Conservation (phyloP, 2,888 invertebrate genomes). For the Ischnus inquisitorius region DNA sequence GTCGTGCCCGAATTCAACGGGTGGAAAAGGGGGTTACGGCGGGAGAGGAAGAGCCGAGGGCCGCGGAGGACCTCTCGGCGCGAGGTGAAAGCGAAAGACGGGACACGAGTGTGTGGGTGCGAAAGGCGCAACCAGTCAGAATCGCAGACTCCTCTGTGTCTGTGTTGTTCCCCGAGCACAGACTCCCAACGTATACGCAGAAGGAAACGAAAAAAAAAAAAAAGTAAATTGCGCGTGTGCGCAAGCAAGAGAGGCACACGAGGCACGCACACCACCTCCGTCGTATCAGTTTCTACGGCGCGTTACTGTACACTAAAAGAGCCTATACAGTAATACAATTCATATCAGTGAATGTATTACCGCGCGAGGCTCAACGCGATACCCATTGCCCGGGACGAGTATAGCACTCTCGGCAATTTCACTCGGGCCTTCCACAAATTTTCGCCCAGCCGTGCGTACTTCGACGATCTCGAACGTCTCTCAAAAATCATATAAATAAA, state of each 20-base stretch:
- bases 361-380: conserved; percentile 61
- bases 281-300: conserved; percentile 15
- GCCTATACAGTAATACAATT: conserved; percentile 10
- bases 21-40: conserved; percentile 15
- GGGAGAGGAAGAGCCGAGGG: conserved; percentile 56
- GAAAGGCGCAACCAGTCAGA: not conserved
- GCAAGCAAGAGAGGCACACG: conserved; percentile 29
- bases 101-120: conserved; percentile 48
- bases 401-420: conserved; percentile 41
- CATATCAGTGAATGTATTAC: conserved; percentile 19
- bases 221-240: conserved; percentile 11
- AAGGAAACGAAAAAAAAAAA: not conserved
- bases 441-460: conserved; percentile 10
- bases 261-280: conserved; percentile 31
- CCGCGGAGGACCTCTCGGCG: conserved; percentile 46
- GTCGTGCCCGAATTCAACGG: conserved; percentile 30
- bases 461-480: conserved; percentile 28
- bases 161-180: conserved; percentile 15
- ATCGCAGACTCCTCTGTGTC: conserved; percentile 4
- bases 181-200: not conserved
- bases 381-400: conserved; percentile 61
- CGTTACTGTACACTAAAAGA: conserved; percentile 19
- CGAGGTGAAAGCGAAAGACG: conserved; percentile 78
- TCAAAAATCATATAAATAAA: no score
- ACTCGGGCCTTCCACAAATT: conserved; percentile 54